Percentiles rank a stretch among this genome's conserved stretches.
Evolutionary conservation across 2,113 vertebrate genomes (phyloP).

Genomic region (Promerops cafer): DNA sequence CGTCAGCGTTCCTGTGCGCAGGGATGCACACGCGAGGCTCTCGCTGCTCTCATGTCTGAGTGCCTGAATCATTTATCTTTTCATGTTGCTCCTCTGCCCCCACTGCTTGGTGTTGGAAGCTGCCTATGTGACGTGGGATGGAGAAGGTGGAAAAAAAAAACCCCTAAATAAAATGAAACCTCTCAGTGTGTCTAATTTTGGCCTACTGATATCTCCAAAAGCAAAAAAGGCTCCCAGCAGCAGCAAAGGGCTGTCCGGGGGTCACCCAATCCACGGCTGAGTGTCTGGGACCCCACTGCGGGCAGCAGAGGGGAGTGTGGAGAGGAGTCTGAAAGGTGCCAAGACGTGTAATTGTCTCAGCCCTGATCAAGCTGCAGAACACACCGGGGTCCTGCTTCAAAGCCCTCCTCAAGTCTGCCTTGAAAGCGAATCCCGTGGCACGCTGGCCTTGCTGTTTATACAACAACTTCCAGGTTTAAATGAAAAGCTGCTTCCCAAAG

Average conservation of each 20-base stretch:
- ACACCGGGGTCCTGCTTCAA: constrained; percentile 62
- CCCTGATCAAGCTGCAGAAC: constrained; percentile 67
- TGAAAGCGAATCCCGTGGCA: constrained; percentile 62
- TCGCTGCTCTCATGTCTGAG: neutral
- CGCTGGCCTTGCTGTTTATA: constrained; percentile 70
- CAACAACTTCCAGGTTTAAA: constrained; percentile 76
- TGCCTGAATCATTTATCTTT: constrained; percentile 55
- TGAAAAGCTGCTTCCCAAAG: constrained; percentile 67
- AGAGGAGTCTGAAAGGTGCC: constrained; percentile 68
- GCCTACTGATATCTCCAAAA: constrained; percentile 46
- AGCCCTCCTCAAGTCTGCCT: constrained; percentile 67
- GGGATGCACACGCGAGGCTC: neutral
- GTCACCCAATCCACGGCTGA: constrained; percentile 35
- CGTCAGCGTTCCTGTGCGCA: fast-evolving
- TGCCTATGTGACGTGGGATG: constrained; percentile 11
- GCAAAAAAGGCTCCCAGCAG: constrained; percentile 42
- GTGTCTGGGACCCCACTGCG: constrained; percentile 46
- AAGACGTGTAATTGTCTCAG: constrained; percentile 60
- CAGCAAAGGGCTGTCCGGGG: constrained; percentile 54
- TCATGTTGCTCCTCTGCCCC: constrained; percentile 56
- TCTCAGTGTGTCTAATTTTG: constrained; percentile 61
- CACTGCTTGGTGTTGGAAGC: constrained; percentile 53
- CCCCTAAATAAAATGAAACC: constrained; percentile 7
- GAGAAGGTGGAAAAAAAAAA: neutral
- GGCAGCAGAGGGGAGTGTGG: constrained; percentile 57